A percentile compares a stretch with the other conserved stretches of the same genome.
Evolutionary conservation across 2,113 vertebrate genomes (phyloP).

Genomic region (Neodon shergylaensis): DNA sequence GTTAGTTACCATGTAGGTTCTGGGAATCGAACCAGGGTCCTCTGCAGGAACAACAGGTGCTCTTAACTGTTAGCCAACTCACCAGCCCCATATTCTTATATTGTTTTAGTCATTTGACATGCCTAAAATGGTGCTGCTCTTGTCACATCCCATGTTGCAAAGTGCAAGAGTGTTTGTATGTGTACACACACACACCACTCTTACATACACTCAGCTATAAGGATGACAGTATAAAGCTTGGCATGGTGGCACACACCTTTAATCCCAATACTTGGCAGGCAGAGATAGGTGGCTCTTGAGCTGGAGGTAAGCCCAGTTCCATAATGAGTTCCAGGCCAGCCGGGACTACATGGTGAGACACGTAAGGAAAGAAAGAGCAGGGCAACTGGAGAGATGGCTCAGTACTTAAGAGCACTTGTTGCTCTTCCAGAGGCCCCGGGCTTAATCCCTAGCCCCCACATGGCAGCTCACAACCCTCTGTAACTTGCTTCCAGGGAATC

Average conservation of each 20-base stretch:
- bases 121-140: not conserved
- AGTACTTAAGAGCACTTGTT: not conserved
- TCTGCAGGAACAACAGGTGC: not conserved
- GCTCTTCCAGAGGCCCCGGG: not conserved
- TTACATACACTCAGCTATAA: not conserved
- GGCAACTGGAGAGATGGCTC: not conserved
- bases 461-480: not conserved
- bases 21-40: not conserved
- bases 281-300: not conserved
- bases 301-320: not conserved
- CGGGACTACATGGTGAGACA: not conserved
- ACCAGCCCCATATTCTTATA: not conserved
- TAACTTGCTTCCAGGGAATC: not conserved
- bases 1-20: not conserved
- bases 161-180: not conserved
- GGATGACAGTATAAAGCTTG: not conserved
- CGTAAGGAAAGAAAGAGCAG: not conserved
- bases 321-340: not conserved
- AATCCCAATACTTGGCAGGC: not conserved
- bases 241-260: not conserved
- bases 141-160: slow-evolving; percentile 7
- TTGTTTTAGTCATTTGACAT: not conserved
- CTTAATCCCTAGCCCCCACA: not conserved
- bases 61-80: not conserved
- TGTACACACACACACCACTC: no score